Evolutionary conservation across 2,888 invertebrate genomes (phyloP).

Genomic region (Eucera pruinosa): DNA sequence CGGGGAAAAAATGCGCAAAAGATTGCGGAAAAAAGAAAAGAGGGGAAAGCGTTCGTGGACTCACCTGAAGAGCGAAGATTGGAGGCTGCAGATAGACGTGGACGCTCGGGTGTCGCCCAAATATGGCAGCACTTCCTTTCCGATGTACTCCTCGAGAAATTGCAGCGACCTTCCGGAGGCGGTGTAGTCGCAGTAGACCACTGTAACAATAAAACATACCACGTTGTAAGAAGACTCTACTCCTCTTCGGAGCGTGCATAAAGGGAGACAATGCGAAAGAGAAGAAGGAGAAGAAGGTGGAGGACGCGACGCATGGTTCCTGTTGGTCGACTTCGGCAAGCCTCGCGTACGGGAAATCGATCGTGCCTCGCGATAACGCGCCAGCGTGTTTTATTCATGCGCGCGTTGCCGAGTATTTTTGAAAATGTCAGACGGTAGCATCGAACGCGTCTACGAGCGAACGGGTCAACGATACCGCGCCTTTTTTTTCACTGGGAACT

Average conservation of each 20-base stretch:
- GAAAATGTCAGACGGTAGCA: conserved; percentile 7
- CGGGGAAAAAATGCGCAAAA: too few relatives aligned
- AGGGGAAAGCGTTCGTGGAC: background rate
- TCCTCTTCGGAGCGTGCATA: background rate
- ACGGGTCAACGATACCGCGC: conserved; percentile 18
- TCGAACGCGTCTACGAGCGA: background rate
- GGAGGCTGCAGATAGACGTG: conserved; percentile 93
- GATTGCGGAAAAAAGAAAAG: background rate
- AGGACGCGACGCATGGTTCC: background rate
- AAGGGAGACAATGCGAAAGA: too few relatives aligned
- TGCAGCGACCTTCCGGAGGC: conserved; percentile 93
- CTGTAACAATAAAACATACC: conserved; percentile 85
- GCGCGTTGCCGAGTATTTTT: conserved; percentile 14
- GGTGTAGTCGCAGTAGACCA: conserved; percentile 94
- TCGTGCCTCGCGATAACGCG: conserved; percentile 21
- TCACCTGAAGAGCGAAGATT: conserved; percentile 94
- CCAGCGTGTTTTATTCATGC: conserved; percentile 36
- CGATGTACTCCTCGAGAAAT: conserved; percentile 94
- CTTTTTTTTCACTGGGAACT: too few relatives aligned
- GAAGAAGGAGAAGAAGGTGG: background rate
- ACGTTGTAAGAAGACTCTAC: background rate
- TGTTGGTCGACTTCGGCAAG: background rate
- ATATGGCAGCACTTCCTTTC: conserved; percentile 91
- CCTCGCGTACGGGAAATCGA: conserved; percentile 18
- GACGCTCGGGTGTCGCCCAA: conserved; percentile 94